A percentile compares a stretch with the other conserved stretches of the same genome.
phyloP scores from a whole-genome alignment of 2,888 invertebrate species.

The Heterodera filipjevi region DNA sequence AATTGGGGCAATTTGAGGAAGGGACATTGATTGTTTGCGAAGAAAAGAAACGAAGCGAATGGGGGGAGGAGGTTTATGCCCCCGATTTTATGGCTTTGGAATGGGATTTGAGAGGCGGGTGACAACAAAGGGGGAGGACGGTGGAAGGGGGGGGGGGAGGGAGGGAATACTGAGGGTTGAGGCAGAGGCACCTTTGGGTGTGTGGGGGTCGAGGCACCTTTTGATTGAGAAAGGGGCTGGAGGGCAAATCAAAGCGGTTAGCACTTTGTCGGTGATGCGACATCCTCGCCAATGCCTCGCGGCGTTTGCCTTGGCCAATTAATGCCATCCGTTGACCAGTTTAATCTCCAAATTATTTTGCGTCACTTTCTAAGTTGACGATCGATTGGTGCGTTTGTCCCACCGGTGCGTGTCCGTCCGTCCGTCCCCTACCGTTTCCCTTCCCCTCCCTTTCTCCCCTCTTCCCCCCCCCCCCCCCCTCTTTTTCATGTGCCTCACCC shows the following conservation, averaged over 20 bases:
- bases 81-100: conserved; percentile 14
- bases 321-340: background rate
- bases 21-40: conserved; percentile 9
- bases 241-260: background rate
- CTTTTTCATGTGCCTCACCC: background rate
- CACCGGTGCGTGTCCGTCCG: background rate
- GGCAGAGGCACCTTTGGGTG: background rate
- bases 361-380: background rate
- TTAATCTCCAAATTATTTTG: background rate
- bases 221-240: background rate
- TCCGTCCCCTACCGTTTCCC: background rate
- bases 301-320: background rate
- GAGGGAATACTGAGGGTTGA: background rate
- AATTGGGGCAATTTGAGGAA: background rate
- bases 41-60: conserved; percentile 1
- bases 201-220: background rate
- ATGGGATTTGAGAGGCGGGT: background rate
- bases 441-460: background rate
- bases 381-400: background rate
- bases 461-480: background rate
- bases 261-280: background rate
- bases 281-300: background rate
- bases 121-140: background rate
- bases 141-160: background rate
- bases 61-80: conserved; percentile 9